Evolutionary conservation across 30 jellyfish, hydroid and myxozoan genomes (phyloP).

Genomic region (Turritopsis dohrnii): DNA sequence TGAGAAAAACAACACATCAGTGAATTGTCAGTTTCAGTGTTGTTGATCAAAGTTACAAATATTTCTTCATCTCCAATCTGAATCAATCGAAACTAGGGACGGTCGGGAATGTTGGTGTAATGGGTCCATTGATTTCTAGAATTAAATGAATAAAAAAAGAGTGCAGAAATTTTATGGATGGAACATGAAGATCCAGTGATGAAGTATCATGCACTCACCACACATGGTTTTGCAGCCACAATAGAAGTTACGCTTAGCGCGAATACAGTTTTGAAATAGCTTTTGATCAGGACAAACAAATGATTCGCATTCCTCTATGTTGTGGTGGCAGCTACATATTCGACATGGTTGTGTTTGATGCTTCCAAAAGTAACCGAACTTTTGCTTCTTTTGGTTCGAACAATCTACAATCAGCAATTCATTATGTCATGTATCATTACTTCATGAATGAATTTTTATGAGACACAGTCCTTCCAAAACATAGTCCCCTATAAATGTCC

Average conservation of each 20-base stretch:
- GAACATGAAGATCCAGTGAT: background rate
- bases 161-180: background rate
- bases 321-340: background rate
- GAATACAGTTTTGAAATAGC: background rate
- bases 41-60: background rate
- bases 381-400: background rate
- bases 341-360: background rate
- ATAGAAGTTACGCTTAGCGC: background rate
- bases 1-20: background rate
- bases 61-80: background rate
- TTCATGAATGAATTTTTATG: too few species aligned
- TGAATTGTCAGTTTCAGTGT: background rate
- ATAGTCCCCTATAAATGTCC: too few species aligned
- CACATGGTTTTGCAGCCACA: conserved; percentile 10
- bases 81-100: background rate
- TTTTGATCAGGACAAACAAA: conserved; percentile 14
- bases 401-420: background rate
- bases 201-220: background rate
- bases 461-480: too few species aligned
- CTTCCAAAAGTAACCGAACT: conserved; percentile 3
- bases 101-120: background rate
- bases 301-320: background rate
- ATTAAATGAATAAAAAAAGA: background rate
- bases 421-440: background rate
- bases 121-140: background rate